Evolutionary conservation across 1,140 invertebrate genomes (phyloP).

Genomic region (Drosophila sucinea): DNA sequence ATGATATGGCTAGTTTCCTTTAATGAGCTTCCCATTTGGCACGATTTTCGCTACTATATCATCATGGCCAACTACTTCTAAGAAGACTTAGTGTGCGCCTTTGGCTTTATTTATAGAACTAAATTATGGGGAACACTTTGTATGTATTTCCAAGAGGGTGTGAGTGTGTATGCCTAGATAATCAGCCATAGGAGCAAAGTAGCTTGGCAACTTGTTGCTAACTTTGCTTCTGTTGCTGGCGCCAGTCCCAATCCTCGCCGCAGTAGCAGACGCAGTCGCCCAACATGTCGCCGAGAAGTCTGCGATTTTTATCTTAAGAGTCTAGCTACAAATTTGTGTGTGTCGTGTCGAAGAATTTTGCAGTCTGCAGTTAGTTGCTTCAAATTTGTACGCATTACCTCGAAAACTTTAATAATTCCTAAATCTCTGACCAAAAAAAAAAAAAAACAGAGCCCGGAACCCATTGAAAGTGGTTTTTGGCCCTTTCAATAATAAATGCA

Average conservation of each 20-base stretch:
- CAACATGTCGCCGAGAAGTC: slow-evolving; percentile 58
- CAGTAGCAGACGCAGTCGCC: slow-evolving; percentile 37
- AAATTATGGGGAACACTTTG: slow-evolving; percentile 64
- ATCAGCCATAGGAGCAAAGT: slow-evolving; percentile 7
- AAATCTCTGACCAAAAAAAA: neutral
- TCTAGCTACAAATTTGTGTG: slow-evolving; percentile 53
- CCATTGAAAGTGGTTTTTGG: neutral
- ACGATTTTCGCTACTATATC: slow-evolving; percentile 14
- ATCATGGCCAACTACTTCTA: slow-evolving; percentile 7
- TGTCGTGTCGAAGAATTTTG: slow-evolving; percentile 37
- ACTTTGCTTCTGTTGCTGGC: slow-evolving; percentile 32
- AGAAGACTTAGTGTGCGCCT: slow-evolving; percentile 2
- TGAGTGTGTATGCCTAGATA: slow-evolving; percentile 10
- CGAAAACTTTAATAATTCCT: neutral
- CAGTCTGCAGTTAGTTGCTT: neutral
- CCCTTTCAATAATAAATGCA: slow-evolving; percentile 7
- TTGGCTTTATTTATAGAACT: slow-evolving; percentile 61
- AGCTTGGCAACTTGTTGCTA: slow-evolving; percentile 63
- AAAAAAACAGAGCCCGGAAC: neutral
- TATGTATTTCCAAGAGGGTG: slow-evolving; percentile 16
- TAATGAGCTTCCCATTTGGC: slow-evolving; percentile 23
- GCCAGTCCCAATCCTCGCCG: slow-evolving; percentile 46
- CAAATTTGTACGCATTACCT: neutral
- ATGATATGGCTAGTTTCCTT: slow-evolving; percentile 6
- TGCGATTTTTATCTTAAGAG: slow-evolving; percentile 70